Evolutionary conservation across 2,797 vertebrate genomes (phyloP), one percentile per base, ranked within the genome.

Genomic region (Glyptemys insculpta): DNA sequence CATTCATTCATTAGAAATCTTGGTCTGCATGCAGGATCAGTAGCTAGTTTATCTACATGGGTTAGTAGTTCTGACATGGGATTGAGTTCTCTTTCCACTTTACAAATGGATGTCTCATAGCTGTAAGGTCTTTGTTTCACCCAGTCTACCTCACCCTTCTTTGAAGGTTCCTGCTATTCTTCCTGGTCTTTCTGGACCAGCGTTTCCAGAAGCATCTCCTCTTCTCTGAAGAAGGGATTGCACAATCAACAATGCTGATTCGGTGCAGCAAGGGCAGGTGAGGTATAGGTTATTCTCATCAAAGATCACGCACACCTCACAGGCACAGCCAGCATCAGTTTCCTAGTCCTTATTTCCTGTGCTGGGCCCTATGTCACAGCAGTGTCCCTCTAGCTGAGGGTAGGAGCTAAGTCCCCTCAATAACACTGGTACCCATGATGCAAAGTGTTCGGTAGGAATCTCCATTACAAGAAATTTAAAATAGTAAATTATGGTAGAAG

Each of bases 71-170:
- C 95, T 12, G 78, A 92, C 31, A 29, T 0, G 4, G 50, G 15
- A 5, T 14, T 94, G 93, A 85, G 89, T 74, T 88, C 47, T 84
- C 83, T 25, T 87, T 93, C 68, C 79, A 91, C 96, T 79, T 94
- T 25, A 80, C 86, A 88, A 94, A 97, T 65, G 21, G 62, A 88
- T 81, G 90, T 53, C 82, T 95, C 80, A 82, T 97, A 5, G 96
- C 83, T 88, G 52, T 6, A 9, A 79, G 37, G 54, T 79, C 52
- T 81, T 72, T 85, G n/a, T 47, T 86, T 81, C 79, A 37, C 87
- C 16, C 62, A n/a, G 16, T 86, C 49, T 37, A 10, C 53, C n/a
- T 96, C 95, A 94, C 95, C 91, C 96, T 97, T 97, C 27, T 1
- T 1, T 0, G 7, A 0, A 3, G 68, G 18, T 5, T 37, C 1